phyloP scores from a whole-genome alignment of 2,113 vertebrate species.

The Sinocyclocheilus maitianheensis region DNA sequence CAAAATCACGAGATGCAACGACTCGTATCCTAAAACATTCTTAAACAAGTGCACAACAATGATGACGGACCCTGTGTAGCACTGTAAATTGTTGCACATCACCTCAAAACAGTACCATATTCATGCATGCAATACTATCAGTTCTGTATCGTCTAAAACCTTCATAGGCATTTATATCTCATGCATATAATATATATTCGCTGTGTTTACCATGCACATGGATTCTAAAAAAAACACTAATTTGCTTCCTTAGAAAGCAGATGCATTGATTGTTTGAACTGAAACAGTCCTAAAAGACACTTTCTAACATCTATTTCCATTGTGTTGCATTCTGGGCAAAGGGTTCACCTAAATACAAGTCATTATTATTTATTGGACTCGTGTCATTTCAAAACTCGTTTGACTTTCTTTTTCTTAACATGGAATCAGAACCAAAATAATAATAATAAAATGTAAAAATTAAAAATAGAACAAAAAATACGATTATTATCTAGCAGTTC shows the following conservation, averaged over 20 bases:
- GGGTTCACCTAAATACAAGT: neutral
- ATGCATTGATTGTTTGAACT: conserved; percentile 56
- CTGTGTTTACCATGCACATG: conserved; percentile 17
- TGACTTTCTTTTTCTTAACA: no score
- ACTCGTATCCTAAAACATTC: neutral
- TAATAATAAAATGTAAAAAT: no score
- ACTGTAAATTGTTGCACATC: neutral
- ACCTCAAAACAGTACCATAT: neutral
- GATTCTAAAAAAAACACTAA: conserved; percentile 29
- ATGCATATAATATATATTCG: neutral
- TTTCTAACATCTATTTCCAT: neutral
- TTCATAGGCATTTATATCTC: neutral
- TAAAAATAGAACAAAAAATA: no score
- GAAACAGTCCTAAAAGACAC: conserved; percentile 51
- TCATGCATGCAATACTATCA: neutral
- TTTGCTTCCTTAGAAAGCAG: conserved; percentile 77
- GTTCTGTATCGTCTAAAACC: neutral
- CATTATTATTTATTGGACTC: neutral
- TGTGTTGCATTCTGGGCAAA: conserved; percentile 12
- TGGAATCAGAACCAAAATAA: no score
- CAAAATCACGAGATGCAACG: conserved; percentile 3
- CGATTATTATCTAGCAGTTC: no score
- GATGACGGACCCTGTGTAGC: conserved; percentile 3
- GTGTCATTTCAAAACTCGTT: neutral
- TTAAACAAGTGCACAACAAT: neutral